Percentiles rank a stretch among this genome's conserved stretches.
Evolutionary conservation across 1,140 invertebrate species (phyloP).

Genomic region (Bombus breviceps): DNA sequence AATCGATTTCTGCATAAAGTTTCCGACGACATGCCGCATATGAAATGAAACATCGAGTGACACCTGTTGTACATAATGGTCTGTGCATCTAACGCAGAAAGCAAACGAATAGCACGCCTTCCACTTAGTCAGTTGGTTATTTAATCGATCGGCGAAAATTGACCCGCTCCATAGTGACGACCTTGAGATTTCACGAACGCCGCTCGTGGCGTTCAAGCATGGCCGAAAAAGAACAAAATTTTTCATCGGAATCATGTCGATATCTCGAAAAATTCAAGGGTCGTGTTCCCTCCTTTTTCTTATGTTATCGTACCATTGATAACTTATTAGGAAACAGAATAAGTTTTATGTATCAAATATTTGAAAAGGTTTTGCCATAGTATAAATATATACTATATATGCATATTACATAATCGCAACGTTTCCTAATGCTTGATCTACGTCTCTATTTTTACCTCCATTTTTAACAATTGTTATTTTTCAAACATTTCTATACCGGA

Average conservation of each 20-base stretch:
- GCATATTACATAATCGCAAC: too few relatives aligned
- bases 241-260: not conserved
- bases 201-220: not conserved
- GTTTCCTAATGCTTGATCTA: not conserved
- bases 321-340: not conserved
- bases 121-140: too few relatives aligned
- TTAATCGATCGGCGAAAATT: conserved; percentile 30
- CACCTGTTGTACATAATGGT: not conserved
- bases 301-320: not conserved
- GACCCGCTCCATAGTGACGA: not conserved
- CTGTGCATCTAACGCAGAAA: not conserved
- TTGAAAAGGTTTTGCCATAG: not conserved
- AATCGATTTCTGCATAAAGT: not conserved
- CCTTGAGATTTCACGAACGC: not conserved
- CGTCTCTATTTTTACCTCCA: not conserved
- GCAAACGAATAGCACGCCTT: not conserved
- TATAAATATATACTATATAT: not conserved
- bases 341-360: not conserved
- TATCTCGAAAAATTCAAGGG: not conserved
- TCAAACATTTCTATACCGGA: not conserved
- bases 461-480: not conserved
- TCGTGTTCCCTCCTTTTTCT: too few relatives aligned
- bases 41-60: not conserved
- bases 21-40: not conserved
- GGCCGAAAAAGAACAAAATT: too few relatives aligned